These are phyloP conservation scores for Agrypnus murinus DNA, from an alignment of 2,888 invertebrate genomes.

Conservation along the genomic window DNA sequence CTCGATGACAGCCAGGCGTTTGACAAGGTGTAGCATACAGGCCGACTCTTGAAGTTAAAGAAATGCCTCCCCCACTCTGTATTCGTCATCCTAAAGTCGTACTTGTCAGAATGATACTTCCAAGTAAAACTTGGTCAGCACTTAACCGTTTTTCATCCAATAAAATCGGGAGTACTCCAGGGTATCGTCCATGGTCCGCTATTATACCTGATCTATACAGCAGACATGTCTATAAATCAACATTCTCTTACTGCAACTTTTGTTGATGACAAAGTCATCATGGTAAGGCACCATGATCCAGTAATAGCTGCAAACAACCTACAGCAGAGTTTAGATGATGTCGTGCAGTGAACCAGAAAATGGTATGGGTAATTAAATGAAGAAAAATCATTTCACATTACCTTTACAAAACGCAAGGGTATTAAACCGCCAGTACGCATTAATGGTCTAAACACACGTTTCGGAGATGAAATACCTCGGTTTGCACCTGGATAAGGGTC, in stretches of 20 bases:
- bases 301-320: constrained; percentile 13
- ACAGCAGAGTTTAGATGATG: constrained; percentile 17
- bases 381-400: constrained; percentile 10
- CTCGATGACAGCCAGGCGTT: too few species aligned
- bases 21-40: too few species aligned
- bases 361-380: background rate
- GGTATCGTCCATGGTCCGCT: too few species aligned
- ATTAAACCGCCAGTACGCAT: background rate
- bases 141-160: too few species aligned
- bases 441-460: background rate
- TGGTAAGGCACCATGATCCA: constrained; percentile 15
- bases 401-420: too few species aligned
- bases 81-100: too few species aligned
- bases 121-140: background rate
- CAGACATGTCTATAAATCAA: too few species aligned
- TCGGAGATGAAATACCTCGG: background rate
- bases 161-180: constrained; percentile 24
- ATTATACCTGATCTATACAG: too few species aligned
- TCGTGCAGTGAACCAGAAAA: constrained; percentile 19
- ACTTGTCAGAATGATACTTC: too few species aligned
- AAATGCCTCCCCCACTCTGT: too few species aligned
- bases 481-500: too few species aligned
- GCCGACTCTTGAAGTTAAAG: too few species aligned
- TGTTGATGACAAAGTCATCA: constrained; percentile 20
- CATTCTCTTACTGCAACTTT: constrained; percentile 4